phyloP scores from a whole-genome alignment of 2,797 vertebrate species.

The Ibycter americanus region DNA sequence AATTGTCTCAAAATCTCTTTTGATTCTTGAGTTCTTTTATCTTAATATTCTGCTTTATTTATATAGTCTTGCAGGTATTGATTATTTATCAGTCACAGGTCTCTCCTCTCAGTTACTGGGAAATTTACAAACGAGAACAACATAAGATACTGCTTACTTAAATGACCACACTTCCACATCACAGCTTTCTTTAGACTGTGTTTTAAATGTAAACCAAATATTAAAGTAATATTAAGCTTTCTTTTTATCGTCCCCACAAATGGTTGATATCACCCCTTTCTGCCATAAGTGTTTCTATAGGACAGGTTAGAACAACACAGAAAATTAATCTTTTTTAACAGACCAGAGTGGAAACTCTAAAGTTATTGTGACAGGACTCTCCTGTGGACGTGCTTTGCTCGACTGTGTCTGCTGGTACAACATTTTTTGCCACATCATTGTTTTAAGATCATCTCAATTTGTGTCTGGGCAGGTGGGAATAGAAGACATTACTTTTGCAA shows the following conservation, averaged over 20 bases:
- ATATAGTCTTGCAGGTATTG: not conserved
- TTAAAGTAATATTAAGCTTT: not conserved
- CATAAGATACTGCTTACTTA: not conserved
- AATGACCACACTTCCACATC: conserved; percentile 5
- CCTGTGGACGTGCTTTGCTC: not conserved
- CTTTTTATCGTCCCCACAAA: not conserved
- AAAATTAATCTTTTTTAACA: not conserved
- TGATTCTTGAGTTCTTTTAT: conserved; percentile 2
- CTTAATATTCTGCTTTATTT: conserved; percentile 1
- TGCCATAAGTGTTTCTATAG: not conserved
- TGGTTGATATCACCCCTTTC: not conserved
- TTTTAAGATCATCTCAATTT: not conserved
- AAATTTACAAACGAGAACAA: not conserved
- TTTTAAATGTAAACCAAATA: not conserved
- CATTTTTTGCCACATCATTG: not conserved
- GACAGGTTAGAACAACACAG: not conserved
- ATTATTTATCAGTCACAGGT: conserved; percentile 20
- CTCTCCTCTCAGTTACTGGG: not conserved
- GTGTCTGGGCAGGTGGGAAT: not conserved
- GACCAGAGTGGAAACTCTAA: not conserved
- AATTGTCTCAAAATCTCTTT: not conserved
- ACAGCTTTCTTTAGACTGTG: not conserved
- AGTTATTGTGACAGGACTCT: not conserved
- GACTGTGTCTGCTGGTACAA: not conserved
- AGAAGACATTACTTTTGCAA: not conserved